These are phyloP conservation scores for Cotesia congregata DNA, from an alignment of 2,888 invertebrate species.

Conservation along the genomic window DNA sequence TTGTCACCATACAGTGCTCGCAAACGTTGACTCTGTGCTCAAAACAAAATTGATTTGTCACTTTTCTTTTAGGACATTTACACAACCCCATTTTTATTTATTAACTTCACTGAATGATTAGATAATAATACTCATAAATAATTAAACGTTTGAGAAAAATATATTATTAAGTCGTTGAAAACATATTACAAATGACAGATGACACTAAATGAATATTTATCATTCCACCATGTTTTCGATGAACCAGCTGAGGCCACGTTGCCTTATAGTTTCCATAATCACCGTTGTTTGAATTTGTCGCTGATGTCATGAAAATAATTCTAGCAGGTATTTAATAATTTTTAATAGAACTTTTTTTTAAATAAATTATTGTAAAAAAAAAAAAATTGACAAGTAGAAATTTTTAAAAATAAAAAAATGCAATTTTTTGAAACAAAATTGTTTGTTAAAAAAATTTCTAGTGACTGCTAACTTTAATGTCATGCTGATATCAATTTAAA, in stretches of 20 bases:
- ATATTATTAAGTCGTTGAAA: not conserved
- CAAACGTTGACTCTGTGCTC: conserved; percentile 99
- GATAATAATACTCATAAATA: not conserved
- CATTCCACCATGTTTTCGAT: not conserved
- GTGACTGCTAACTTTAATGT: no score
- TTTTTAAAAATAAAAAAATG: no score
- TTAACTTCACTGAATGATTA: not conserved
- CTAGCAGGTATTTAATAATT: no score
- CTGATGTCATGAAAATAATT: no score
- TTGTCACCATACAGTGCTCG: conserved; percentile 97
- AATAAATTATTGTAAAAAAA: no score
- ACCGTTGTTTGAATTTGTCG: no score
- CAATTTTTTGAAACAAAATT: no score
- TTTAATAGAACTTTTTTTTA: no score
- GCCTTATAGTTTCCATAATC: not conserved
- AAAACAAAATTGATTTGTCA: conserved; percentile 99
- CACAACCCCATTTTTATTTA: conserved; percentile 89
- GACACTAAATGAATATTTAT: not conserved
- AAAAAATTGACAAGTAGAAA: no score
- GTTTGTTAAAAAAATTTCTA: no score
- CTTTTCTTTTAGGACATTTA: conserved; percentile 96
- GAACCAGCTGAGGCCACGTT: not conserved
- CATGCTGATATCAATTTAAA: no score
- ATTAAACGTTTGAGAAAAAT: not conserved
- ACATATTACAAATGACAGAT: not conserved